Evolutionary conservation across 37 sponge, comb jelly and placozoan species (phyloP).

Genomic region (Halichondria panicea): DNA sequence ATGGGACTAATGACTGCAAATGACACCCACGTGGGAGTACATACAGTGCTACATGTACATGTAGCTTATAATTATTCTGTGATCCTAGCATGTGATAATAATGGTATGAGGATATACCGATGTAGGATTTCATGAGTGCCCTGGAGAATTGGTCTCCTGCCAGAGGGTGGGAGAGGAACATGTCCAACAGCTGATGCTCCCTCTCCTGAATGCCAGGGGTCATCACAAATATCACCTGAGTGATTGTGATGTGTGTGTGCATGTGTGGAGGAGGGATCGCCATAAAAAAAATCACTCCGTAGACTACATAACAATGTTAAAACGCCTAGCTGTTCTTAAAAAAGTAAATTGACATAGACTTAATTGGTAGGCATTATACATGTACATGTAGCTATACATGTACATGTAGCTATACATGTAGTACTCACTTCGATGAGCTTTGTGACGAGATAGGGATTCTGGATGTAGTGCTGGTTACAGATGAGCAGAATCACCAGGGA

Average conservation of each 20-base stretch:
- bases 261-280: neutral
- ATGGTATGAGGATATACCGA: slow-evolving; percentile 23
- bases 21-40: too few species aligned
- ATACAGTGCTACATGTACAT: too few species aligned
- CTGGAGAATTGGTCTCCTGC: slow-evolving; percentile 35
- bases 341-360: neutral
- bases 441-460: slow-evolving; percentile 86
- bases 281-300: neutral
- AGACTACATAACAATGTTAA: neutral
- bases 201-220: slow-evolving; percentile 51
- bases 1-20: too few species aligned
- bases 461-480: slow-evolving; percentile 54
- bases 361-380: neutral
- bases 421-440: slow-evolving; percentile 86
- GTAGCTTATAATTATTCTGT: too few species aligned
- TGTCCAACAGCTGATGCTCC: slow-evolving; percentile 39
- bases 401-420: neutral
- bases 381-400: neutral
- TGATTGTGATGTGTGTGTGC: neutral
- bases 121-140: slow-evolving; percentile 72
- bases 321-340: neutral
- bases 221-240: slow-evolving; percentile 64
- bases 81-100: too few species aligned
- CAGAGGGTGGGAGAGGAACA: slow-evolving; percentile 39
- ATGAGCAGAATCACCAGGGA: slow-evolving; percentile 55